phyloP scores from a whole-genome alignment of 2,113 vertebrate species.

The Lota lota region DNA sequence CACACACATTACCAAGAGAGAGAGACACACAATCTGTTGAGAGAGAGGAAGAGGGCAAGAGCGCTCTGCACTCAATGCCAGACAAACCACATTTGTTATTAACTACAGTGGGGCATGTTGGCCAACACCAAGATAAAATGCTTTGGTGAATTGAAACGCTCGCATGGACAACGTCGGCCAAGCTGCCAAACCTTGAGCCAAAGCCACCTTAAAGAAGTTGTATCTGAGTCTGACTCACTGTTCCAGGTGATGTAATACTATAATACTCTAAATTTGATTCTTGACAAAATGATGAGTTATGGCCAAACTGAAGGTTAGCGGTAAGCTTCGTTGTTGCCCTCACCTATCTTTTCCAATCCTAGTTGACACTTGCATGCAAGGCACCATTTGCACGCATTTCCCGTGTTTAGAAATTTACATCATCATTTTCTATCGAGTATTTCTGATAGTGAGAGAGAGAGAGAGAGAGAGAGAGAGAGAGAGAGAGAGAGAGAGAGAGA shows the following conservation, averaged over 20 bases:
- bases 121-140: constrained; percentile 59
- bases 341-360: too few species aligned
- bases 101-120: constrained; percentile 38
- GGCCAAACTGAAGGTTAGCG: too few species aligned
- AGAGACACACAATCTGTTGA: background rate
- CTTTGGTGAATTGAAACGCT: constrained; percentile 42
- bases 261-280: too few species aligned
- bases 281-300: too few species aligned
- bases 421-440: background rate
- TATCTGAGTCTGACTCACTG: background rate
- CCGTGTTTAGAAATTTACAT: background rate
- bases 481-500: background rate
- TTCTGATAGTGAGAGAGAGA: background rate
- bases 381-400: background rate
- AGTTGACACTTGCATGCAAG: too few species aligned
- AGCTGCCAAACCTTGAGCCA: constrained; percentile 41
- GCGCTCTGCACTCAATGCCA: constrained; percentile 27
- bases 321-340: too few species aligned
- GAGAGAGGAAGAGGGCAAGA: constrained; percentile 13
- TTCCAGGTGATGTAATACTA: background rate
- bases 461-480: background rate
- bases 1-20: constrained; percentile 8
- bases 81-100: constrained; percentile 43
- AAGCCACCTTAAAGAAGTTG: too few species aligned
- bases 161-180: constrained; percentile 37